Conservation (phyloP, 2,888 invertebrate species). For the Aelia acuminata region DNA sequence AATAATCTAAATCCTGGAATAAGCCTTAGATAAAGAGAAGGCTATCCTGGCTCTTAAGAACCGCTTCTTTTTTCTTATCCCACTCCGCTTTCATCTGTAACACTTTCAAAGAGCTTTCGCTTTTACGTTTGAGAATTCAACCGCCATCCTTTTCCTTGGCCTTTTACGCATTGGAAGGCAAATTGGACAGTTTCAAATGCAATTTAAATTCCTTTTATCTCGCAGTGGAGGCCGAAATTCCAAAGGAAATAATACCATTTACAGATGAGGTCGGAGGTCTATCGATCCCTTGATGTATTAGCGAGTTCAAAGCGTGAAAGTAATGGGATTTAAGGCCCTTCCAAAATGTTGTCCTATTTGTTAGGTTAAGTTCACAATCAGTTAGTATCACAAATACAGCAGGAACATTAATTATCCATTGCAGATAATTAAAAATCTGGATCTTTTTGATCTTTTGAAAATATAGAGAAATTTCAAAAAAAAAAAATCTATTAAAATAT, state of each 20-base stretch:
- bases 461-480: too few relatives aligned
- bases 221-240: neutral
- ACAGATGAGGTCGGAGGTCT: conserved; percentile 5
- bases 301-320: conserved; percentile 4
- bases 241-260: conserved; percentile 38
- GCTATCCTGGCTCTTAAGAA: neutral
- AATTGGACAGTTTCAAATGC: conserved; percentile 40
- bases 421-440: neutral
- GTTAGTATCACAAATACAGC: neutral
- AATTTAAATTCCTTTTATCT: conserved; percentile 42
- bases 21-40: neutral
- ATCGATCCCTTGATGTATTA: conserved; percentile 24
- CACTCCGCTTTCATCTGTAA: neutral
- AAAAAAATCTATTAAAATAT: too few relatives aligned
- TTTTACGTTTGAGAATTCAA: conserved; percentile 21
- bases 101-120: conserved; percentile 11
- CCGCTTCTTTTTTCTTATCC: conserved; percentile 25
- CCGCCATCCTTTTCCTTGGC: conserved; percentile 19
- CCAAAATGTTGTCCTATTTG: neutral
- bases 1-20: neutral
- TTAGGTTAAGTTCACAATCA: neutral
- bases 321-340: neutral
- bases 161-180: neutral
- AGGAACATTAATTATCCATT: neutral
- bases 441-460: too few relatives aligned